phyloP scores from a whole-genome alignment of 2,797 vertebrate species.

The Champsocephalus gunnari region DNA sequence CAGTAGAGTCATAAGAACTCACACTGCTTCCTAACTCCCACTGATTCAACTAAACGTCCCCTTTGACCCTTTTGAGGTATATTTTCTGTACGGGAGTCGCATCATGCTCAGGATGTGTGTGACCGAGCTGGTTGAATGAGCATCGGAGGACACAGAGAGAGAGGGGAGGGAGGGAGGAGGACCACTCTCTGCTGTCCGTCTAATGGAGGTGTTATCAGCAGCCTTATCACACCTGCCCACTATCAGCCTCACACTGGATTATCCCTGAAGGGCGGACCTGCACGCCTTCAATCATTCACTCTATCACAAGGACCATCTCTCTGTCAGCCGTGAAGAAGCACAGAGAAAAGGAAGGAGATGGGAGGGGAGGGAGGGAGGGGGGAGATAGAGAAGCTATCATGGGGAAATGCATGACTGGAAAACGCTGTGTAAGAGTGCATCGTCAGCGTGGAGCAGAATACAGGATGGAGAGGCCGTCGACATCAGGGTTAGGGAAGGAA shows the following conservation, averaged over 20 bases:
- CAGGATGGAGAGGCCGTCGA: constrained; percentile 33
- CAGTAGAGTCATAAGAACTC: background rate
- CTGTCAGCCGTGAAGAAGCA: constrained; percentile 64
- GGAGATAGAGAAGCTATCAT: constrained; percentile 71
- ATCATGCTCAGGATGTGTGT: constrained; percentile 21
- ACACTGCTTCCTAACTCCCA: background rate
- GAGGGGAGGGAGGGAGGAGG: constrained; percentile 59
- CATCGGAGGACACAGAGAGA: constrained; percentile 44
- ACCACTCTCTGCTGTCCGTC: constrained; percentile 68
- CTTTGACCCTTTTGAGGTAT: background rate
- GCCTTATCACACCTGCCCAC: constrained; percentile 70
- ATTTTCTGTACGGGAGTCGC: constrained; percentile 4
- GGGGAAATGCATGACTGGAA: constrained; percentile 73
- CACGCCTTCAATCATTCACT: constrained; percentile 83
- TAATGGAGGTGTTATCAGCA: constrained; percentile 84
- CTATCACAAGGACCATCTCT: constrained; percentile 80
- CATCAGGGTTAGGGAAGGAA: constrained; percentile 51
- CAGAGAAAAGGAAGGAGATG: constrained; percentile 58
- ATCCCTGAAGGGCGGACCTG: constrained; percentile 85
- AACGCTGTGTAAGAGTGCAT: constrained; percentile 45
- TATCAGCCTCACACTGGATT: constrained; percentile 82
- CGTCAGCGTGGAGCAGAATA: constrained; percentile 25
- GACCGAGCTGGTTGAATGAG: constrained; percentile 43
- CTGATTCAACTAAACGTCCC: background rate
- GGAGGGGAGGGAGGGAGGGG: constrained; percentile 29